Percentiles rank a stretch among this genome's conserved stretches.
These are phyloP conservation scores for Heterotilapia buettikoferi DNA, from an alignment of 2,113 vertebrate genomes.

Conservation along the genomic window DNA sequence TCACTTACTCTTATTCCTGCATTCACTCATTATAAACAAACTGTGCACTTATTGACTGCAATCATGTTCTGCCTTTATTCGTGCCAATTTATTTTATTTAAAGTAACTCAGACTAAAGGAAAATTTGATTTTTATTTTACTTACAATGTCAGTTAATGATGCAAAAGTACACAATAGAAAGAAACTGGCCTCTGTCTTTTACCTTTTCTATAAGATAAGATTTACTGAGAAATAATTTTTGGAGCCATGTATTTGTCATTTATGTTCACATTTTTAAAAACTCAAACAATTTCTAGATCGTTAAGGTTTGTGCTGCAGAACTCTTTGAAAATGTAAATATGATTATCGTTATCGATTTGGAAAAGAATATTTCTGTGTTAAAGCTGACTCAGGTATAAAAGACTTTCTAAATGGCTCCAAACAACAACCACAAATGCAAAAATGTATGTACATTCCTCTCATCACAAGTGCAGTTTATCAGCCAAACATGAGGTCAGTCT, in stretches of 20 bases:
- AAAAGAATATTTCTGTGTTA: not conserved
- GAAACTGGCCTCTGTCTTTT: not conserved
- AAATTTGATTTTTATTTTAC: not conserved
- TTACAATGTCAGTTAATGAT: not conserved
- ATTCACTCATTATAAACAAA: not conserved
- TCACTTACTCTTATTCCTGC: not conserved
- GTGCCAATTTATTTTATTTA: constrained; percentile 16
- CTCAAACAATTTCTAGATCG: not conserved
- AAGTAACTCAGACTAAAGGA: not conserved
- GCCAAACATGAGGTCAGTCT: not conserved
- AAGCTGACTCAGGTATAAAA: not conserved
- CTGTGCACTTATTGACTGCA: not conserved
- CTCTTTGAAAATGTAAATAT: not conserved
- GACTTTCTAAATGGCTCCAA: not conserved
- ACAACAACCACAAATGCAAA: not conserved
- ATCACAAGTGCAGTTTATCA: not conserved
- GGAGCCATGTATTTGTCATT: not conserved
- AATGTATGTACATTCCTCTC: not conserved
- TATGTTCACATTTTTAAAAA: not conserved
- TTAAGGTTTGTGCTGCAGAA: not conserved
- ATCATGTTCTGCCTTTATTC: not conserved
- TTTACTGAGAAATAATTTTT: not conserved
- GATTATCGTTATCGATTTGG: not conserved
- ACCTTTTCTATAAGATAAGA: not conserved
- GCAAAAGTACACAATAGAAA: not conserved